These are phyloP conservation scores for Nasonia giraulti DNA, from an alignment of 1,140 invertebrate species.

Conservation along the genomic window DNA sequence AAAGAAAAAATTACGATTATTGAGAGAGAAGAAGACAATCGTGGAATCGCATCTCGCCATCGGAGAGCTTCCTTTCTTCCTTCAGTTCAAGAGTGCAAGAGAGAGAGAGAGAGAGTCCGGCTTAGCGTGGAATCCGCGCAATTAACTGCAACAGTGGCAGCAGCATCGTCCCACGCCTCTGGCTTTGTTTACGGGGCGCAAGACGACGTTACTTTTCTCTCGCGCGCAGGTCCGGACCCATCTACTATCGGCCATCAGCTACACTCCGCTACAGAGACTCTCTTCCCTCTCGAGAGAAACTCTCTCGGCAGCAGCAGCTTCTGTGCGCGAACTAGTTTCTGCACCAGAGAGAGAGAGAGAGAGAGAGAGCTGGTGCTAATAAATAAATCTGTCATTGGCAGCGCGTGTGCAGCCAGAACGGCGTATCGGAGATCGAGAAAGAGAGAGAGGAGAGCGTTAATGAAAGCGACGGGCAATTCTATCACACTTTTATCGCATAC, in stretches of 20 bases:
- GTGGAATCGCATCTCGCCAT: conserved; percentile 47
- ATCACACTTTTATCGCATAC: conserved; percentile 23
- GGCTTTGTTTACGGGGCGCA: conserved; percentile 64
- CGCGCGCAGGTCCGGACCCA: conserved; percentile 30
- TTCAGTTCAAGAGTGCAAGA: conserved; percentile 31
- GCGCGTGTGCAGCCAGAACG: background rate
- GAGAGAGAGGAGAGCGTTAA: conserved; percentile 1
- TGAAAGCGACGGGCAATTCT: conserved; percentile 35
- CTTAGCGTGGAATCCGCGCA: conserved; percentile 58
- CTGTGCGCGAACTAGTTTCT: background rate
- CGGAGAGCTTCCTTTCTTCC: background rate
- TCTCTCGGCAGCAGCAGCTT: background rate
- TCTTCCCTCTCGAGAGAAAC: background rate
- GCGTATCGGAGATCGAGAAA: conserved; percentile 11
- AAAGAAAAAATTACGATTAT: conserved; percentile 3
- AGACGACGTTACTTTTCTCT: conserved; percentile 57
- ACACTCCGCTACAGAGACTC: background rate
- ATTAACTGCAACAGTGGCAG: conserved; percentile 61
- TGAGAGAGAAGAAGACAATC: conserved; percentile 23
- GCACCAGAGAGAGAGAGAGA: background rate
- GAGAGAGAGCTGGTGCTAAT: conserved; percentile 36
- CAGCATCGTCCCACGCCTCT: conserved; percentile 60
- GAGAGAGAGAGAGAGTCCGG: conserved; percentile 13
- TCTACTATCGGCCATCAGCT: conserved; percentile 61
- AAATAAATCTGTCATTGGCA: conserved; percentile 49